These are phyloP conservation scores for Desmodus rotundus DNA, from an alignment of 2,113 vertebrate species.

Conservation along the genomic window DNA sequence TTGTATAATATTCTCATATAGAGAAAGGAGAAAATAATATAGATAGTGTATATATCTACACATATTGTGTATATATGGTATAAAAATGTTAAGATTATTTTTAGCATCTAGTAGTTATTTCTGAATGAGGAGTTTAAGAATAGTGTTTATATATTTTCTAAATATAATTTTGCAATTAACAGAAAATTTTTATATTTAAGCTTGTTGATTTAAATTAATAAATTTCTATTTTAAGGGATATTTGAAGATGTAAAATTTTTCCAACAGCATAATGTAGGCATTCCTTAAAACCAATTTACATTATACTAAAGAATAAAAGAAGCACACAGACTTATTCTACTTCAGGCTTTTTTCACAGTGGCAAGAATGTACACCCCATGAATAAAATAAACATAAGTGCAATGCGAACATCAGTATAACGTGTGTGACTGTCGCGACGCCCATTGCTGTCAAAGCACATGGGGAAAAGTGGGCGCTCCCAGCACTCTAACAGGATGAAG, in stretches of 20 bases:
- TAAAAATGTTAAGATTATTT: neutral
- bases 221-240: neutral
- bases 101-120: neutral
- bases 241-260: neutral
- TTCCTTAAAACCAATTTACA: neutral
- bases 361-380: neutral
- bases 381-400: neutral
- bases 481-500: neutral
- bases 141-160: neutral
- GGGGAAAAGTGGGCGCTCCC: neutral
- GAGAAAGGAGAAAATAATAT: neutral
- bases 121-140: neutral
- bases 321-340: neutral
- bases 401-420: neutral
- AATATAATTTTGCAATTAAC: neutral
- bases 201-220: neutral
- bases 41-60: accelerated
- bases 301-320: neutral
- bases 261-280: neutral
- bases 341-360: neutral
- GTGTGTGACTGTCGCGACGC: neutral
- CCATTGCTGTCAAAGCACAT: neutral
- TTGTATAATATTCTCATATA: neutral
- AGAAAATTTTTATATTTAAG: neutral
- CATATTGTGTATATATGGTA: neutral